Conservation (phyloP, 2,113 vertebrate species). For the Agapornis roseicollis region DNA sequence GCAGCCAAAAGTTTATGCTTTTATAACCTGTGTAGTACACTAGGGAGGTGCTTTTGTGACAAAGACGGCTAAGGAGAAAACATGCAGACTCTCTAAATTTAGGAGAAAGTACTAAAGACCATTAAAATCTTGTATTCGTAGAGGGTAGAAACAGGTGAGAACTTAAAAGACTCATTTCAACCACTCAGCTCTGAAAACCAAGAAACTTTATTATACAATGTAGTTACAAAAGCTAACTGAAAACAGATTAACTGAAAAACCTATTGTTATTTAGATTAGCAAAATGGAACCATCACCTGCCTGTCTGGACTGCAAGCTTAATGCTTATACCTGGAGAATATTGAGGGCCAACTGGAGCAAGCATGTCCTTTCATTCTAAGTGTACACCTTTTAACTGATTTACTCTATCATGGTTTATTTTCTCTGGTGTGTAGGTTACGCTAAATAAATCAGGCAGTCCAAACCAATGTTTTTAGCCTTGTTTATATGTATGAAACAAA, state of each 20-base stretch:
- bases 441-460: background rate
- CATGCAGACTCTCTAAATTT: background rate
- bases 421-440: background rate
- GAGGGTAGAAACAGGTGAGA: background rate
- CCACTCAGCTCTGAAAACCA: background rate
- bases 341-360: background rate
- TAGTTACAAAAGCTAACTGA: background rate
- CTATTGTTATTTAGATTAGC: background rate
- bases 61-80: background rate
- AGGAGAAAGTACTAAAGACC: background rate
- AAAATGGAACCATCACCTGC: background rate
- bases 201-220: background rate
- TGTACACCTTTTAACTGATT: background rate
- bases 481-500: background rate
- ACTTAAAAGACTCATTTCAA: background rate
- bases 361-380: background rate
- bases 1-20: background rate
- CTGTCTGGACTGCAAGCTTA: background rate
- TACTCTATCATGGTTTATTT: background rate
- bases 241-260: conserved; percentile 5
- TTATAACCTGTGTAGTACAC: background rate
- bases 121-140: background rate
- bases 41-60: background rate
- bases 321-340: background rate
- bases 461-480: background rate